Conservation (phyloP, 2,113 vertebrate species). For the Columba livia region DNA sequence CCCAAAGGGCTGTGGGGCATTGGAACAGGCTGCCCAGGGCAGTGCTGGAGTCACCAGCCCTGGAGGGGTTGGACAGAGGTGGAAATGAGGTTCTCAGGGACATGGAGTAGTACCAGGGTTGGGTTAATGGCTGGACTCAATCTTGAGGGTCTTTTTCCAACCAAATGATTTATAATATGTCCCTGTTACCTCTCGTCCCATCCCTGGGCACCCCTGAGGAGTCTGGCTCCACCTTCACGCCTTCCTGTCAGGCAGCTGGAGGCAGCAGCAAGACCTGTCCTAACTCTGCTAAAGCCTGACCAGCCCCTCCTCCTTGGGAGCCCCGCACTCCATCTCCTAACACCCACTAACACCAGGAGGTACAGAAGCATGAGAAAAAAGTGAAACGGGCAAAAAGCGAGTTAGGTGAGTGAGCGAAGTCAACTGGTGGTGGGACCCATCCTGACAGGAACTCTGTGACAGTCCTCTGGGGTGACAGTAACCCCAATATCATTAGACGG, state of each 20-base stretch:
- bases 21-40: too few species aligned
- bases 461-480: neutral
- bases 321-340: neutral
- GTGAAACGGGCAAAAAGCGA: neutral
- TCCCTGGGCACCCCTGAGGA: neutral
- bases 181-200: neutral
- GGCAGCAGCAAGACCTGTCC: neutral
- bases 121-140: too few species aligned
- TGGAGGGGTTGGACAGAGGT: too few species aligned
- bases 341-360: neutral
- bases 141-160: too few species aligned
- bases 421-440: neutral
- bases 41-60: too few species aligned
- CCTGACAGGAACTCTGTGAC: neutral
- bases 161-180: too few species aligned
- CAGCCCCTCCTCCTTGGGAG: neutral
- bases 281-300: neutral
- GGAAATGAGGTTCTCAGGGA: too few species aligned
- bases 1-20: too few species aligned
- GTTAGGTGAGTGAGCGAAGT: neutral
- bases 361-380: neutral
- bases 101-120: too few species aligned
- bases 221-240: neutral
- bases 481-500: rapidly evolving
- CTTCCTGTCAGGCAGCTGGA: neutral